phyloP scores from a whole-genome alignment of 2,797 vertebrate species.

The Thunnus albacares region DNA sequence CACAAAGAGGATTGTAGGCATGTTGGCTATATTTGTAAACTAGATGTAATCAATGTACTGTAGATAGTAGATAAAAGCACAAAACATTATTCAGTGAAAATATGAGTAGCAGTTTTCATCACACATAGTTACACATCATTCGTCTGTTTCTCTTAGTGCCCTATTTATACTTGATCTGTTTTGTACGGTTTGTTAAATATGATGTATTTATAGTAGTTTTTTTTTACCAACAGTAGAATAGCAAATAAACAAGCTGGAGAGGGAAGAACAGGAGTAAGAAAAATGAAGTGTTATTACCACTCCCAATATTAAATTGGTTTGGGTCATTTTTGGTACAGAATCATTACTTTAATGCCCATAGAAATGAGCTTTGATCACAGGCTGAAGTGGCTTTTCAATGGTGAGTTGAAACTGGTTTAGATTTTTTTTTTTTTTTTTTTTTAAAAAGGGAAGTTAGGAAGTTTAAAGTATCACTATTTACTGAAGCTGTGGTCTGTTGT shows the following conservation, averaged over 20 bases:
- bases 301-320: slow-evolving; percentile 32
- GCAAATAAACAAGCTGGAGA: slow-evolving; percentile 11
- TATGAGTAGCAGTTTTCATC: background rate
- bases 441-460: slow-evolving; percentile 46
- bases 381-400: background rate
- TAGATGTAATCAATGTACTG: slow-evolving; percentile 23
- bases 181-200: slow-evolving; percentile 71
- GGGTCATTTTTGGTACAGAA: slow-evolving; percentile 1
- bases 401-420: background rate
- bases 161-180: slow-evolving; percentile 77
- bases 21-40: slow-evolving; percentile 32
- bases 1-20: slow-evolving; percentile 8
- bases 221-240: slow-evolving; percentile 55
- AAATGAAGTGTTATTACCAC: slow-evolving; percentile 66
- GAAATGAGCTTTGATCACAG: background rate
- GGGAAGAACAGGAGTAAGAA: background rate
- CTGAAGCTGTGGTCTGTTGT: slow-evolving; percentile 35
- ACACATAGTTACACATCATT: background rate
- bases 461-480: slow-evolving; percentile 4
- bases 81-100: slow-evolving; percentile 12
- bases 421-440: background rate
- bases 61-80: slow-evolving; percentile 43
- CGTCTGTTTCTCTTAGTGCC: slow-evolving; percentile 45
- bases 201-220: slow-evolving; percentile 76
- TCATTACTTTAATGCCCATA: background rate